Evolutionary conservation across 2,797 vertebrate genomes (phyloP).

Genomic region (Chelidonichthys spinosus): DNA sequence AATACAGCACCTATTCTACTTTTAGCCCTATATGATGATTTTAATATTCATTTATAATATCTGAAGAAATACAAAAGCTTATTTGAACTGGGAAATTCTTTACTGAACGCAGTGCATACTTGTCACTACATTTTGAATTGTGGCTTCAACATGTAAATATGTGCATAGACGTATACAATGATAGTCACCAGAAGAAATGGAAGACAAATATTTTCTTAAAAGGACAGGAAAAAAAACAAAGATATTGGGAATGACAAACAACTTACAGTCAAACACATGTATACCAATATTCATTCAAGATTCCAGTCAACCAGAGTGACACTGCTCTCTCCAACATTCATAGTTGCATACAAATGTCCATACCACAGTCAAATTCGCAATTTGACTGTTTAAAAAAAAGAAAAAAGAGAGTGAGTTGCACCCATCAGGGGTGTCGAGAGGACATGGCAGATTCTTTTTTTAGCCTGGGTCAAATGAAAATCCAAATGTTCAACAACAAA

Average conservation of each 20-base stretch:
- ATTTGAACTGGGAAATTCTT: slow-evolving; percentile 42
- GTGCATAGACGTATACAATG: slow-evolving; percentile 53
- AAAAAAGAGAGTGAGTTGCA: slow-evolving; percentile 57
- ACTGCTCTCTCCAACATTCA: slow-evolving; percentile 66
- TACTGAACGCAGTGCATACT: slow-evolving; percentile 63
- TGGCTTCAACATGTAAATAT: slow-evolving; percentile 50
- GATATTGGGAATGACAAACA: slow-evolving; percentile 58
- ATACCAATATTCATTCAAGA: slow-evolving; percentile 63
- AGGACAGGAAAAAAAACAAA: slow-evolving; percentile 51
- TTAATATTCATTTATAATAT: background rate
- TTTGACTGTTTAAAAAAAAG: slow-evolving; percentile 53
- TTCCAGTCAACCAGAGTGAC: slow-evolving; percentile 71
- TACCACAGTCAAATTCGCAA: slow-evolving; percentile 71
- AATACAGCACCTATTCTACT: background rate
- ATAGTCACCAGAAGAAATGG: slow-evolving; percentile 25
- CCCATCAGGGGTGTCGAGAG: slow-evolving; percentile 67
- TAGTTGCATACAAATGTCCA: slow-evolving; percentile 71
- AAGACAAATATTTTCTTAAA: slow-evolving; percentile 33
- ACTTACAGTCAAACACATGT: slow-evolving; percentile 63
- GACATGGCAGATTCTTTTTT: slow-evolving; percentile 57
- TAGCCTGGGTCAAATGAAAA: slow-evolving; percentile 58
- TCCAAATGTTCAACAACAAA: slow-evolving; percentile 51
- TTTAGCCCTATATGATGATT: background rate
- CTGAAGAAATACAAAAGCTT: slow-evolving; percentile 21
- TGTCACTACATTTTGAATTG: slow-evolving; percentile 35